Percentiles rank a stretch among this genome's conserved stretches.
Evolutionary conservation across 2,888 invertebrate species (phyloP).

Genomic region (Dysmachus trigonus): DNA sequence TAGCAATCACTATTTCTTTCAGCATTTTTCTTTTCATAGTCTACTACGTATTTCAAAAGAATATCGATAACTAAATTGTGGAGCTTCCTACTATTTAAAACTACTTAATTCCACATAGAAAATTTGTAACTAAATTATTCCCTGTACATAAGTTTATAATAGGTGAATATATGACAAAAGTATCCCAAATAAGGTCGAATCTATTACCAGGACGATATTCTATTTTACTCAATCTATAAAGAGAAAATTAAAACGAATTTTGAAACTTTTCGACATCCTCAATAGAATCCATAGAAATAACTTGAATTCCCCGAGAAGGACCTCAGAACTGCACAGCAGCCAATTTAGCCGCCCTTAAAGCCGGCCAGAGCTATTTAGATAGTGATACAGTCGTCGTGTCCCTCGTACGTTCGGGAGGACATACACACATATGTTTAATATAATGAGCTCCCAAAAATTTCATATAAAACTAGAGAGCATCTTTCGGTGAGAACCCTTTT

Average conservation of each 20-base stretch:
- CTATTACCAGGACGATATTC: not conserved
- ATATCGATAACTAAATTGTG: no score
- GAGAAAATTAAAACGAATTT: not conserved
- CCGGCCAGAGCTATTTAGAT: conserved; percentile 37
- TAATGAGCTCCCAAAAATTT: conserved; percentile 46
- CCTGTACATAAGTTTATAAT: no score
- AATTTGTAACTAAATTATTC: no score
- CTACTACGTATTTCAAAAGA: no score
- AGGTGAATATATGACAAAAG: no score
- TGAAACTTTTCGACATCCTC: not conserved
- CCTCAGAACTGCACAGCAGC: not conserved
- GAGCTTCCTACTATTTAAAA: no score
- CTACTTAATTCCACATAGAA: no score
- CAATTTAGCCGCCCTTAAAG: not conserved
- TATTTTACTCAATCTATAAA: not conserved
- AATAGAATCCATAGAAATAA: not conserved
- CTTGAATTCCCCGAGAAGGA: not conserved
- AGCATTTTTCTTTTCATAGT: no score
- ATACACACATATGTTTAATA: conserved; percentile 33
- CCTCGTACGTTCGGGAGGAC: not conserved
- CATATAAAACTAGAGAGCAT: conserved; percentile 44
- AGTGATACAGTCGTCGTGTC: not conserved
- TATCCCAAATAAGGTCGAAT: not conserved
- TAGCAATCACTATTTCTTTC: no score
- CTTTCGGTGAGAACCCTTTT: conserved; percentile 36